Base-by-base conservation (phyloP, 2,113 vertebrate species). In the Bubo bubo region DNA sequence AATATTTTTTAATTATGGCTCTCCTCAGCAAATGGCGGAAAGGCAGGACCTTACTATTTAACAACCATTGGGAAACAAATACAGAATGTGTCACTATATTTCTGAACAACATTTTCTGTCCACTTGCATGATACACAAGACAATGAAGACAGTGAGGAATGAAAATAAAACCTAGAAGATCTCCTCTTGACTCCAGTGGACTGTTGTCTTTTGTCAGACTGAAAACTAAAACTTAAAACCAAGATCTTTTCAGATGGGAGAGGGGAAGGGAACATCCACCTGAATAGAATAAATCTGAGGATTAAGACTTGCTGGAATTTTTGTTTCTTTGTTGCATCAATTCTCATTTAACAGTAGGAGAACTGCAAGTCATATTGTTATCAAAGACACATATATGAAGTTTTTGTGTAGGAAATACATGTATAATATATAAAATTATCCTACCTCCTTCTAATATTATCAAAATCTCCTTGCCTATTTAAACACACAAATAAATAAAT, bases 41-140 rank as follows among this genome's bases (percentile, higher is more conserved):
- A 6, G 8, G 17, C 9, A 60, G 41, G 19, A 70, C 37, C 12
- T 12, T 39, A 35, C 4, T 75, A 32, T 41, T 55, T 75, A 73
- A 68, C 12, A 63, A 22, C 14, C 10, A 14, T 6, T 52, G 20
- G 10, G 37, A 30, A 74, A 18, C 10, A 75, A 59, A 30, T 39
- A 22, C 14, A 49, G 20, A 49, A 66, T 20, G 2, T 73, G 16
- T 43, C 0, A 0, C 39, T 49, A 3, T 55, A 43, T 34, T 58
- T 63, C 35, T 43, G 41, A 70, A 15, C 30, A 49, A 63, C 1
- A 14, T 34, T 55, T 75, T n/a, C 35, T 49, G 39, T 56, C 32
- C 32, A 35, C 27, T 88, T 68, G 11, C 8, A 75, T 18, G 22
- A 63, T 34, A 34, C 35, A 70, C 10, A 63, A 43, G 26, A 34